phyloP scores from a whole-genome alignment of 1,140 invertebrate species.

The Drosophila micromelanica region DNA sequence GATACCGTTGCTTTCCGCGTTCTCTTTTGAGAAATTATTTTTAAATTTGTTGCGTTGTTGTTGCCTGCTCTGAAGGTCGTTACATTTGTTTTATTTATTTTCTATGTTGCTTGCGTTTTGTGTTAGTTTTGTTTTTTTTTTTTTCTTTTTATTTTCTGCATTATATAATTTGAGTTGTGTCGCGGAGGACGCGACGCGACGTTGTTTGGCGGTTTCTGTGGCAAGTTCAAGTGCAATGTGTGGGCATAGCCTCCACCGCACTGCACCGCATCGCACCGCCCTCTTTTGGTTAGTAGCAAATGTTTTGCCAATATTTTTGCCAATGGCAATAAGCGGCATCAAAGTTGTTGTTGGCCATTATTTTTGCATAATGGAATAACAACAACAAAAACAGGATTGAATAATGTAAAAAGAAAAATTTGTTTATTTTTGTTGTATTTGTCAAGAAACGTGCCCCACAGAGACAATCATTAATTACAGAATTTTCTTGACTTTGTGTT shows the following conservation, averaged over 20 bases:
- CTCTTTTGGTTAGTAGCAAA: slow-evolving; percentile 60
- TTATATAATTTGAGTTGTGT: slow-evolving; percentile 74
- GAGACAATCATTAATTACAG: not conserved
- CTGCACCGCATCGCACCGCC: not conserved
- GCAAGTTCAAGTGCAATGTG: slow-evolving; percentile 78
- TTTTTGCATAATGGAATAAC: slow-evolving; percentile 55
- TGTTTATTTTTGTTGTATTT: slow-evolving; percentile 27
- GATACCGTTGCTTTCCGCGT: slow-evolving; percentile 50
- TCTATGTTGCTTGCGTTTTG: slow-evolving; percentile 57
- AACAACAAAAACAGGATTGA: slow-evolving; percentile 3
- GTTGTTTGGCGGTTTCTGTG: slow-evolving; percentile 57
- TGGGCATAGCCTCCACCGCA: slow-evolving; percentile 2
- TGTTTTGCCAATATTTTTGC: slow-evolving; percentile 81
- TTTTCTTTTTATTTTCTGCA: slow-evolving; percentile 34
- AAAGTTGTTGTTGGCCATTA: slow-evolving; percentile 39
- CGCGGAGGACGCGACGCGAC: slow-evolving; percentile 43
- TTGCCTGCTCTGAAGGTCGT: slow-evolving; percentile 66
- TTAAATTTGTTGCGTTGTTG: slow-evolving; percentile 69
- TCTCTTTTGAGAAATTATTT: slow-evolving; percentile 79
- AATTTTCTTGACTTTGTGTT: not conserved
- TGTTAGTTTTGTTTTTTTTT: slow-evolving; percentile 28
- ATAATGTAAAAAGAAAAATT: slow-evolving; percentile 15
- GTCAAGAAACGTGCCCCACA: slow-evolving; percentile 6
- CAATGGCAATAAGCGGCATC: slow-evolving; percentile 61
- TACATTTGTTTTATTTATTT: slow-evolving; percentile 77